Evolutionary conservation across 2,113 vertebrate species (phyloP).

Genomic region (Gasterosteus aculeatus): DNA sequence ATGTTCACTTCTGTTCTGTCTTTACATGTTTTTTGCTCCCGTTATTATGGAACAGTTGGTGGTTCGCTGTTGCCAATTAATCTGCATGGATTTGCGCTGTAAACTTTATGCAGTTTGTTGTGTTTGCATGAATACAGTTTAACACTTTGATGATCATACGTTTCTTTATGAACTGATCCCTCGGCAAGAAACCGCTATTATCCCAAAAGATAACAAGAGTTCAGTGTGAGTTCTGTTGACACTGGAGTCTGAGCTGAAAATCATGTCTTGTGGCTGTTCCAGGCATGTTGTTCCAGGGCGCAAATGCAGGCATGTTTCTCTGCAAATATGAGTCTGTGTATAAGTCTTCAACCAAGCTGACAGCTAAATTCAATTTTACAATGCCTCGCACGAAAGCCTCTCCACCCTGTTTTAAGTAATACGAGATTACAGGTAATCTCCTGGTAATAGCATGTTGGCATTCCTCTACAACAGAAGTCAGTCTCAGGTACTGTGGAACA

Average conservation of each 20-base stretch:
- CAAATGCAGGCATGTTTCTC: conserved; percentile 79
- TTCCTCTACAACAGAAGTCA: conserved; percentile 46
- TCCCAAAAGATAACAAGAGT: conserved; percentile 57
- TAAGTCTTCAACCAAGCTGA: conserved; percentile 77
- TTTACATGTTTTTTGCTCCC: conserved; percentile 60
- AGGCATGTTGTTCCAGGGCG: conserved; percentile 38
- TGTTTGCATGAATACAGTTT: conserved; percentile 66
- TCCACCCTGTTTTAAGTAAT: conserved; percentile 81
- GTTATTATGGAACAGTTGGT: conserved; percentile 52
- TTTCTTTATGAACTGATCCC: conserved; percentile 64
- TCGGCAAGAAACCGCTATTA: conserved; percentile 49
- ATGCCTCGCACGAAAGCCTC: conserved; percentile 71
- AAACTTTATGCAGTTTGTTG: conserved; percentile 32
- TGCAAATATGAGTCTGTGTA: conserved; percentile 66
- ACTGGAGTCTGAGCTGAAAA: conserved; percentile 63
- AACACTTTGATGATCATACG: conserved; percentile 66
- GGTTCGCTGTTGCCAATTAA: conserved; percentile 31
- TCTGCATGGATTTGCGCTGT: conserved; percentile 40
- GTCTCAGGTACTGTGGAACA: conserved; percentile 45
- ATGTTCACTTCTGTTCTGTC: conserved; percentile 58
- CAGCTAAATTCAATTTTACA: conserved; percentile 78
- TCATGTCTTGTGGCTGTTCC: conserved; percentile 51
- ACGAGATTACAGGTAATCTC: conserved; percentile 79
- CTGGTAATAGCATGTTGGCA: conserved; percentile 67
- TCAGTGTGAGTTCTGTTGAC: conserved; percentile 63